Evolutionary conservation across 2,888 invertebrate species (phyloP).

Genomic region (Caradrina clavipalpis): DNA sequence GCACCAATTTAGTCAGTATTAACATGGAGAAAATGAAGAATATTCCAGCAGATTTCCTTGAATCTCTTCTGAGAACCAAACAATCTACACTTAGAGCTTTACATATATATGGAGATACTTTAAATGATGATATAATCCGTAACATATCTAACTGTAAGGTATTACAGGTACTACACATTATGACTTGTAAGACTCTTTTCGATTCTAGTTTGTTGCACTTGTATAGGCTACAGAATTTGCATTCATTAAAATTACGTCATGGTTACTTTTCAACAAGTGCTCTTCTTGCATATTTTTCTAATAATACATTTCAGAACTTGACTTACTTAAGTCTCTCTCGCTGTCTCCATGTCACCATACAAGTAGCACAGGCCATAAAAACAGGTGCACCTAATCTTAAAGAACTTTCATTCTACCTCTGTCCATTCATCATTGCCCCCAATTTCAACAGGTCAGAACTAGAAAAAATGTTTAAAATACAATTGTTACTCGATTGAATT

Average conservation of each 20-base stretch:
- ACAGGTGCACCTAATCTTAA: conserved; percentile 87
- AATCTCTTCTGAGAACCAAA: conserved; percentile 85
- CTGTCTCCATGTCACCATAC: conserved; percentile 88
- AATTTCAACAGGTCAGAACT: conserved; percentile 86
- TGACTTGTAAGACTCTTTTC: conserved; percentile 89
- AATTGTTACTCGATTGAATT: conserved; percentile 86
- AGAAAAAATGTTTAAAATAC: conserved; percentile 88
- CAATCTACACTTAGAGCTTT: conserved; percentile 83
- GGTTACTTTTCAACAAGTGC: conserved; percentile 89
- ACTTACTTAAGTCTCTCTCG: conserved; percentile 88
- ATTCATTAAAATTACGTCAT: conserved; percentile 87
- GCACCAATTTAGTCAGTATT: conserved; percentile 86
- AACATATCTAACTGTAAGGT: conserved; percentile 85
- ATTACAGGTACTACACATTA: conserved; percentile 86
- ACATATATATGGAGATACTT: conserved; percentile 88
- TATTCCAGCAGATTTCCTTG: conserved; percentile 87
- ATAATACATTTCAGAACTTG: conserved; percentile 86
- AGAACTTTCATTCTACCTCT: conserved; percentile 88
- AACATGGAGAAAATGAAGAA: conserved; percentile 91
- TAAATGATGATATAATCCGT: conserved; percentile 87
- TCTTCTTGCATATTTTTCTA: conserved; percentile 87
- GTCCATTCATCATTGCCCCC: conserved; percentile 87
- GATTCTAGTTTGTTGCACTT: conserved; percentile 88
- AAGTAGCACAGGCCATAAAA: conserved; percentile 87
- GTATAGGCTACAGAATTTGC: conserved; percentile 84